A percentile compares a stretch with the other conserved stretches of the same genome.
Conservation (phyloP, 2,888 invertebrate species). For the Sepiola atlantica region DNA sequence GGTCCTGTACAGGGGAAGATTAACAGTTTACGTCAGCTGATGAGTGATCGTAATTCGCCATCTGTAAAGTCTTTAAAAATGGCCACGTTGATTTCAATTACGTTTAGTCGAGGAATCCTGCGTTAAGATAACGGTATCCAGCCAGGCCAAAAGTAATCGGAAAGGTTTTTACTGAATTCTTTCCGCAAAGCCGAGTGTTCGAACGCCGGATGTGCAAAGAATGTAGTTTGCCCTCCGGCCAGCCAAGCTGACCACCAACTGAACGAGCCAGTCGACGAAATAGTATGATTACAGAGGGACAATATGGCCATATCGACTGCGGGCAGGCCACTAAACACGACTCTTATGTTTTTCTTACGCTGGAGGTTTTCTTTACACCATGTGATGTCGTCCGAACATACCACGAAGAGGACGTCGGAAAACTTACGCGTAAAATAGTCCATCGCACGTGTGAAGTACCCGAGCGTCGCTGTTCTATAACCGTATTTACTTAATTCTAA, state of each 20-base stretch:
- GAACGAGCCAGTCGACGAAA: not conserved
- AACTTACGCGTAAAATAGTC: constrained; percentile 5
- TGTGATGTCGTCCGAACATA: not conserved
- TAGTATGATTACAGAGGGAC: not conserved
- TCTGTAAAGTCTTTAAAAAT: not conserved
- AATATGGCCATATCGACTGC: not conserved
- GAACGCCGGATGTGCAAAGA: not conserved
- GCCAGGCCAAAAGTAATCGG: not conserved
- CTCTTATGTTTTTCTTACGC: not conserved
- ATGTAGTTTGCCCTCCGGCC: not conserved
- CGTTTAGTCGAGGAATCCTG: not conserved
- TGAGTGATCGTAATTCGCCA: too few relatives aligned
- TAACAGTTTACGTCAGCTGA: too few relatives aligned
- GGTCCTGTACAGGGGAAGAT: too few relatives aligned
- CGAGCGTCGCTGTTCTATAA: not conserved
- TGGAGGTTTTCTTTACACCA: not conserved
- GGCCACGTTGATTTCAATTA: not conserved
- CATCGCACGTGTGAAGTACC: not conserved
- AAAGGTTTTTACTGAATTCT: not conserved
- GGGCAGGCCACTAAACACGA: not conserved
- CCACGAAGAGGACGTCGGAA: not conserved
- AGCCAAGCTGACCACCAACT: constrained; percentile 14
- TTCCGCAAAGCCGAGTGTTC: not conserved
- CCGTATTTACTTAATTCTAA: not conserved
- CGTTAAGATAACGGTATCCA: not conserved